These are phyloP conservation scores for Tachysurus fulvidraco DNA, from an alignment of 2,113 vertebrate species.

Conservation along the genomic window DNA sequence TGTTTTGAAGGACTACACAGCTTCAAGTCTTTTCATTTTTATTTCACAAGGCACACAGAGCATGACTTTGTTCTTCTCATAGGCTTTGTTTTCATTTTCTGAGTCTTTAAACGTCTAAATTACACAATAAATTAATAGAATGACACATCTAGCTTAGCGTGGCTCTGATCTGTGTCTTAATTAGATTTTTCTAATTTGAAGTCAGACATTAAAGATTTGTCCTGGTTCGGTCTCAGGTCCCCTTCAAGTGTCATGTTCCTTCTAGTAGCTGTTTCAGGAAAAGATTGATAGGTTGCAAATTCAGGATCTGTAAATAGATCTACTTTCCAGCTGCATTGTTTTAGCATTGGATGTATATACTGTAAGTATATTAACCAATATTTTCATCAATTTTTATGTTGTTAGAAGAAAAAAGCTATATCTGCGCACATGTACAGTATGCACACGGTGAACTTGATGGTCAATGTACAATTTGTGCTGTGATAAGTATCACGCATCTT, in stretches of 20 bases:
- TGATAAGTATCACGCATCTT: no score
- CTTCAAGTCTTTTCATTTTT: background rate
- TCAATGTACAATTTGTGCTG: no score
- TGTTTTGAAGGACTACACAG: background rate
- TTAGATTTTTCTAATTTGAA: background rate
- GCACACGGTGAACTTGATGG: background rate
- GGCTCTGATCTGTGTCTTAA: background rate
- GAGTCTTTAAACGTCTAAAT: background rate
- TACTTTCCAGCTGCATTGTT: background rate
- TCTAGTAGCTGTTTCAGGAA: background rate
- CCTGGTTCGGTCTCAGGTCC: background rate
- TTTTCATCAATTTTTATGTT: background rate
- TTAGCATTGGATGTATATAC: background rate
- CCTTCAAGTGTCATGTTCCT: background rate
- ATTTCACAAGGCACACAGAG: background rate
- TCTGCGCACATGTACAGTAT: conserved; percentile 3
- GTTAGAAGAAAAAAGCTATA: background rate
- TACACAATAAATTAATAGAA: background rate
- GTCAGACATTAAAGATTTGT: background rate
- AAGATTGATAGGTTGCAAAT: background rate
- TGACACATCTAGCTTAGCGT: background rate
- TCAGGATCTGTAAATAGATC: background rate
- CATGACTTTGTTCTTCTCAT: background rate
- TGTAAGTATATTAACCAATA: background rate
- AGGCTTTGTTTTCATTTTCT: background rate